phyloP scores from a whole-genome alignment of 30 jellyfish, hydroid and myxozoan genomes.

The Chironex yamaguchii region DNA sequence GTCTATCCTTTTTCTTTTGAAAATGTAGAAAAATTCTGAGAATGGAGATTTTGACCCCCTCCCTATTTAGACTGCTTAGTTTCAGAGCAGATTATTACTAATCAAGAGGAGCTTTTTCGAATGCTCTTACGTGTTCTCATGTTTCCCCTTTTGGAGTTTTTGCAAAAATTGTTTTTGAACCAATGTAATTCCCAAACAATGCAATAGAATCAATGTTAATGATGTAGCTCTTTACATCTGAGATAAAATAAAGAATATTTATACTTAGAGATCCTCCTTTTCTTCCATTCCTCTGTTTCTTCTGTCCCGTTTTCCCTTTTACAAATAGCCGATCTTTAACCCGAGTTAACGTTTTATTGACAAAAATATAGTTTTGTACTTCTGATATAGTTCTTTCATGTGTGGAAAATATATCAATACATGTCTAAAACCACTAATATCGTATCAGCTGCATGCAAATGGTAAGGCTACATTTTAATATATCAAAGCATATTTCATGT shows the following conservation, averaged over 20 bases:
- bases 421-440: no score
- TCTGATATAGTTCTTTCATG: no score
- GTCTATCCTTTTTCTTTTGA: background rate
- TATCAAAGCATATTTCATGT: no score
- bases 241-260: background rate
- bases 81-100: background rate
- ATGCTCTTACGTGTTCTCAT: background rate
- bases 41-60: background rate
- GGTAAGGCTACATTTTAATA: no score
- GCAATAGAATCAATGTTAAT: background rate
- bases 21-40: background rate
- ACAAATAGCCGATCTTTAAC: background rate
- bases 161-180: background rate
- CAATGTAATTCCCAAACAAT: background rate
- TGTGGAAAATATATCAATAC: no score
- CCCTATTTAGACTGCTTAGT: background rate
- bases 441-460: no score
- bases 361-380: no score
- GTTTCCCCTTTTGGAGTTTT: background rate
- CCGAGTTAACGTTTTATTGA: no score
- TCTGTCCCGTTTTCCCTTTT: background rate
- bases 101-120: background rate
- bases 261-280: background rate
- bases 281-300: background rate
- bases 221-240: background rate